Evolutionary conservation across 2,888 invertebrate genomes (phyloP), one percentile per base, ranked within the genome.

Genomic region (Mimachlamys varia): DNA sequence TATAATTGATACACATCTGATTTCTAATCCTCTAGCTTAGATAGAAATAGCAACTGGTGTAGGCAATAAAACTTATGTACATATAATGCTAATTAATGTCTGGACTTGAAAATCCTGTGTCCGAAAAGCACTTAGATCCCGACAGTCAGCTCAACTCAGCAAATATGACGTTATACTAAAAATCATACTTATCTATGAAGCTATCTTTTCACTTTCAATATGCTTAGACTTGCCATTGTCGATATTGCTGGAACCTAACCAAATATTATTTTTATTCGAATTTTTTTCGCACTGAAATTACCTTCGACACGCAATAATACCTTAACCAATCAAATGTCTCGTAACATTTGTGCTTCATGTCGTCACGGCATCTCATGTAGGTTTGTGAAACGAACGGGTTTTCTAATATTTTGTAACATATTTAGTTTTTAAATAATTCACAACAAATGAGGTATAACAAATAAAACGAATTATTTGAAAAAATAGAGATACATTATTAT

Each of bases 341-440:
- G 76, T 76, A 76, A 76, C 76, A 76, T 76, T 76, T 76, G 76
- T 76, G 76, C 76, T 76, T 76, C 76, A 76, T 76, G 76, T 76
- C 76, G 76, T 76, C 76, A 76, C 76, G 76, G 76, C 76, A 76
- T 76, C 76, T 76, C 76, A 76, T 76, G 76, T 76, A 76, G 76
- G 76, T 76, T 76, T 76, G 76, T 27, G 76, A 76, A 76, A 76
- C 76, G 76, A 76, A 76, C 27, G 76, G 76, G 76, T 33, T 76
- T 76, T 15, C 7, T 33, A 76, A 76, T 33, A 76, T 13, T n/a
- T 12, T 76, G 10, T 27, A 33, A 13, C 27, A 27, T 10, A 13
- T 76, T 33, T 33, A 76, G 33, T 10, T 76, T 76, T 15, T 33
- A 27, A 0, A 27, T 10, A 76, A 33, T 33, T 76, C 4, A 27